Base-by-base conservation (phyloP, 2,888 invertebrate genomes). In the Tribolium freemani region DNA sequence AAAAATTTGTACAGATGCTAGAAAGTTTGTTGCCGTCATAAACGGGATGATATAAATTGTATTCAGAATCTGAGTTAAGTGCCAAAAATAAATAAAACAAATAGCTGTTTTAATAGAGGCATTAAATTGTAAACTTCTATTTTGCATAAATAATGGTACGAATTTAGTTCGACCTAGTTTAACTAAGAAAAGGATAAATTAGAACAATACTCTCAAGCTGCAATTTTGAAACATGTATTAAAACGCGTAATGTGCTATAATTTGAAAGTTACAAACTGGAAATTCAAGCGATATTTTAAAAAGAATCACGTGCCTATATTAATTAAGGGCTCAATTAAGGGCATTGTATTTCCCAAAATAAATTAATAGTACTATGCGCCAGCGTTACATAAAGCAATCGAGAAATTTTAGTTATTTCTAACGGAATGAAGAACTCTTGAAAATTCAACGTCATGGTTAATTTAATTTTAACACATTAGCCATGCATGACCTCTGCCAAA, bases 111-210 rank as follows among this genome's bases (percentile, higher is more conserved):
- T 48, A 66, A 54, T 48, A 30, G 46, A 57, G 8, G 56, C 46
- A 57, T 57, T 67, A 67, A 46, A 46, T 16, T 20, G 48, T 21
- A 26, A 48, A 67, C n/a, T 67, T 67, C 48, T 60, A 54, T 60
- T 63, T 54, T 63, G 51, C 56, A 50, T 72, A 63, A 69, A 56
- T 72, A 69, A 68, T 68, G 54, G 60, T 48, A 56, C 46, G 50
- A 69, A 69, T 69, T 69, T 58, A 72, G 48, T 51, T 69, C 44
- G 56, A 64, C 57, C 63, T 57, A 56, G 11, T 70, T 64, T 30
- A 60, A 53, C 50, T 58, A 71, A 68, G 54, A 48, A 45, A 66
- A 31, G 51, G 46, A 46, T 44, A 50, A 54, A 66, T 60, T 21
- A 26, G 48, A 11, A 21, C 20, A 48, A 60, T 60, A 21, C 48